Percentiles rank a stretch among this genome's conserved stretches.
Conservation (phyloP, 1,140 invertebrate species). For the Drosophila santomea region DNA sequence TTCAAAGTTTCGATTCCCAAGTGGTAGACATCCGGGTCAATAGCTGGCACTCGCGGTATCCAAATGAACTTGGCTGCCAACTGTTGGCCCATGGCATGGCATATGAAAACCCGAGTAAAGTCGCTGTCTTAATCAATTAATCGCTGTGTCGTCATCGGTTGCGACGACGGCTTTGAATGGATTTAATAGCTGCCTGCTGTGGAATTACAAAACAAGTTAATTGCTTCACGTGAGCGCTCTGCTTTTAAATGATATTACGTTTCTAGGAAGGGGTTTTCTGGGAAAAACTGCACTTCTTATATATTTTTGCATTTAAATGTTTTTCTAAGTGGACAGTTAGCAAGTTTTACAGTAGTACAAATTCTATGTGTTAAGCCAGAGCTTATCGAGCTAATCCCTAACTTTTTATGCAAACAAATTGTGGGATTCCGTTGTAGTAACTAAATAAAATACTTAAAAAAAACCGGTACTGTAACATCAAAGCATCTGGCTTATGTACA, state of each 20-base stretch:
- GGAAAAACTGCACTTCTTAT: not conserved
- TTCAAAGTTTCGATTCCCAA: constrained; percentile 19
- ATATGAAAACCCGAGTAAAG: constrained; percentile 21
- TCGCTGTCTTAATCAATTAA: constrained; percentile 37
- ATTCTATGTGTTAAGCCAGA: too few relatives aligned
- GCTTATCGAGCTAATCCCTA: not conserved
- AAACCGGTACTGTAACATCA: constrained; percentile 12
- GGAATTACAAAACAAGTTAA: constrained; percentile 12
- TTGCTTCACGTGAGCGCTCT: too few relatives aligned
- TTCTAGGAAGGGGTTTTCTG: not conserved
- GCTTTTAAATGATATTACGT: constrained; percentile 7
- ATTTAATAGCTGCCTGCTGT: constrained; percentile 12
- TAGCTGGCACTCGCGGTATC: constrained; percentile 33
- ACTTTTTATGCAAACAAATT: not conserved
- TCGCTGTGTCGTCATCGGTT: constrained; percentile 6
- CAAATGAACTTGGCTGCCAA: constrained; percentile 46
- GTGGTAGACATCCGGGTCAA: constrained; percentile 45
- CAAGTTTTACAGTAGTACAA: too few relatives aligned
- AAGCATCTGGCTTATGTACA: not conserved
- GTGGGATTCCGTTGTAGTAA: not conserved
- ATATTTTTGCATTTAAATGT: too few relatives aligned
- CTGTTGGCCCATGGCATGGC: constrained; percentile 27
- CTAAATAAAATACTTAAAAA: not conserved
- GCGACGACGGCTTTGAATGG: not conserved
- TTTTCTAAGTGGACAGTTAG: too few relatives aligned